phyloP scores from a whole-genome alignment of 2,888 invertebrate species.

The Auanema sp. region DNA sequence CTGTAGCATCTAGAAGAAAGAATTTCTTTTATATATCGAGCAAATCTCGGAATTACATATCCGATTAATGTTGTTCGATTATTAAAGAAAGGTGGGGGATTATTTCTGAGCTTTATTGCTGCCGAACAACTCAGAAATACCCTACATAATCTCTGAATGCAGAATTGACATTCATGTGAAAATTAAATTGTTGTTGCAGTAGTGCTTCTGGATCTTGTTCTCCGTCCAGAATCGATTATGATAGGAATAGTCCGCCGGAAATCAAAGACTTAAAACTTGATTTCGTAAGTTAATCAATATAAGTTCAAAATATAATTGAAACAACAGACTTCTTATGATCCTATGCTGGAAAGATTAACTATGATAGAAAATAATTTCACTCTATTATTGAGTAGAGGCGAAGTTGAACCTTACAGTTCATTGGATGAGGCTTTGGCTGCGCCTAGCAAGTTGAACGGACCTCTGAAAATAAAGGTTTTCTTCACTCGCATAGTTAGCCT shows the following conservation, averaged over 20 bases:
- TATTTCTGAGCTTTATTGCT: not conserved
- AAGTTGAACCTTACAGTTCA: slow-evolving; percentile 50
- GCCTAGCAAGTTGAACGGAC: slow-evolving; percentile 51
- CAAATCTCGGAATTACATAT: not conserved
- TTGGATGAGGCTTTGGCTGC: slow-evolving; percentile 57
- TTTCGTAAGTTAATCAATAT: slow-evolving; percentile 1
- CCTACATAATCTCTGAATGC: no score
- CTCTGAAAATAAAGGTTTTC: slow-evolving; percentile 53
- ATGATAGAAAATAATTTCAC: slow-evolving; percentile 61
- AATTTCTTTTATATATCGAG: not conserved
- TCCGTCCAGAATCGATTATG: not conserved
- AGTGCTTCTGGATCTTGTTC: not conserved
- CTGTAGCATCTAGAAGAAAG: not conserved
- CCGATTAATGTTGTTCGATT: not conserved
- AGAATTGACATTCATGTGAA: no score
- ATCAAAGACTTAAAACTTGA: slow-evolving; percentile 1
- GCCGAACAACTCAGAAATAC: no score
- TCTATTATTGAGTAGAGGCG: slow-evolving; percentile 50
- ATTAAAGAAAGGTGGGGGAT: not conserved
- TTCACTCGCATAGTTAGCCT: not conserved
- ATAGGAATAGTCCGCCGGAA: slow-evolving; percentile 2
- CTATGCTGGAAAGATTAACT: slow-evolving; percentile 55
- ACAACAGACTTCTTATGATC: slow-evolving; percentile 27
- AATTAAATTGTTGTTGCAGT: no score
- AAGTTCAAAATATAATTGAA: not conserved